A percentile compares a stretch with the other conserved stretches of the same genome.
phyloP scores from a whole-genome alignment of 2,888 invertebrate genomes.

The Ganaspis brasiliensis region DNA sequence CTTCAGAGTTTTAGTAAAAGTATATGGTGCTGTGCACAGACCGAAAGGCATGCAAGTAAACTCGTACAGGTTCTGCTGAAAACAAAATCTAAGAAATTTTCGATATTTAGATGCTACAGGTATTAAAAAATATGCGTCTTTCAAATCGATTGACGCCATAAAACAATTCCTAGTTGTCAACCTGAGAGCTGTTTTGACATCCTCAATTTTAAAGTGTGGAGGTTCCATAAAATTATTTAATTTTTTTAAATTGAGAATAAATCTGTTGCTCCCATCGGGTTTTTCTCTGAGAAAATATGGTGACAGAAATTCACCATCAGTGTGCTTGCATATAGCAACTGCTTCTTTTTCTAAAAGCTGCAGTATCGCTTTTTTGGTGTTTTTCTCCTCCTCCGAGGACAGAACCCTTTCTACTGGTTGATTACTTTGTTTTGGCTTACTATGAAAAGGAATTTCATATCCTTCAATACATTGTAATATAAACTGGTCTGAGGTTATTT shows the following conservation, averaged over 20 bases:
- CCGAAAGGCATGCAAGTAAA: background rate
- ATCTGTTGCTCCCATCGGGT: background rate
- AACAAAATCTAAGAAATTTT: background rate
- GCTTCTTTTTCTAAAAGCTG: background rate
- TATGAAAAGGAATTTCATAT: background rate
- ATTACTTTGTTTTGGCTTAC: background rate
- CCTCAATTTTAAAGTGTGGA: too few relatives aligned
- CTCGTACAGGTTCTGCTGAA: background rate
- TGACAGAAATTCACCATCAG: background rate
- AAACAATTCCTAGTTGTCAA: too few relatives aligned
- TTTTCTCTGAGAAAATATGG: background rate
- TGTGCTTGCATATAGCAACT: background rate
- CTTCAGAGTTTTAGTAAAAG: background rate
- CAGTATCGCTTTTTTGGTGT: background rate
- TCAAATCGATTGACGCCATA: too few relatives aligned
- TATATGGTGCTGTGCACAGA: background rate
- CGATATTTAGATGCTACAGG: background rate
- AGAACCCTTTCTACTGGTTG: background rate
- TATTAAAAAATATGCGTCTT: too few relatives aligned
- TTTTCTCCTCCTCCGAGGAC: constrained; percentile 3
- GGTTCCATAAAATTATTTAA: constrained; percentile 52
- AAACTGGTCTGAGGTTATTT: constrained; percentile 9
- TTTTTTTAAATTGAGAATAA: constrained; percentile 55
- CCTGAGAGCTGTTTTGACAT: too few relatives aligned
- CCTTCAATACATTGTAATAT: background rate